Evolutionary conservation across 2,797 vertebrate genomes (phyloP).

Genomic region (Enteromius treurensis): DNA sequence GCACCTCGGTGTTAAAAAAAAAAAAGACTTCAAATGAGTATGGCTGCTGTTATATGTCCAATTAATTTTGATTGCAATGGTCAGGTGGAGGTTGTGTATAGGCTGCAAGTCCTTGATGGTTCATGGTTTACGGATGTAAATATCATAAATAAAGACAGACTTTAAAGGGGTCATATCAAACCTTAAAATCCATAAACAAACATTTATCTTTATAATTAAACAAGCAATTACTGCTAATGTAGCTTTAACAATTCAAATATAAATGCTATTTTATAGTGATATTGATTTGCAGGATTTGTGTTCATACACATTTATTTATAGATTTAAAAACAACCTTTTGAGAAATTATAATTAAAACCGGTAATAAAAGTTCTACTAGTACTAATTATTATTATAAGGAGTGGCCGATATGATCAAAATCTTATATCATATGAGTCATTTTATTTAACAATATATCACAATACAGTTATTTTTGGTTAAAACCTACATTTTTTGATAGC

Average conservation of each 20-base stretch:
- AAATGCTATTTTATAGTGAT: neutral
- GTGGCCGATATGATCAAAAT: neutral
- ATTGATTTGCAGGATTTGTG: neutral
- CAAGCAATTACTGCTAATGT: neutral
- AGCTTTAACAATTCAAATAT: neutral
- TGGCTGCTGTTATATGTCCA: neutral
- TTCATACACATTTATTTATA: neutral
- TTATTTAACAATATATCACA: neutral
- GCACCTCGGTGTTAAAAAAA: neutral
- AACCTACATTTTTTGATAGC: neutral
- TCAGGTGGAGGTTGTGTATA: neutral
- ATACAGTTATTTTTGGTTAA: neutral
- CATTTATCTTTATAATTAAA: neutral
- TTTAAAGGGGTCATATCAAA: slow-evolving; percentile 31
- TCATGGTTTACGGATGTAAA: slow-evolving; percentile 17
- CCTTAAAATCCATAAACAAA: neutral
- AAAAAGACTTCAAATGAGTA: neutral
- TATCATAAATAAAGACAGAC: neutral
- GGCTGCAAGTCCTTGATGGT: neutral
- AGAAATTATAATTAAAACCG: neutral
- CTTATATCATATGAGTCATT: neutral
- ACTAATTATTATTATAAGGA: neutral
- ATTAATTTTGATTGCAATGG: neutral
- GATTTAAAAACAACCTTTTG: neutral
- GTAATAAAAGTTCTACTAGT: neutral